Base-by-base conservation (phyloP, 2,113 vertebrate species). In the Calyptommatus sinebrachiatus region DNA sequence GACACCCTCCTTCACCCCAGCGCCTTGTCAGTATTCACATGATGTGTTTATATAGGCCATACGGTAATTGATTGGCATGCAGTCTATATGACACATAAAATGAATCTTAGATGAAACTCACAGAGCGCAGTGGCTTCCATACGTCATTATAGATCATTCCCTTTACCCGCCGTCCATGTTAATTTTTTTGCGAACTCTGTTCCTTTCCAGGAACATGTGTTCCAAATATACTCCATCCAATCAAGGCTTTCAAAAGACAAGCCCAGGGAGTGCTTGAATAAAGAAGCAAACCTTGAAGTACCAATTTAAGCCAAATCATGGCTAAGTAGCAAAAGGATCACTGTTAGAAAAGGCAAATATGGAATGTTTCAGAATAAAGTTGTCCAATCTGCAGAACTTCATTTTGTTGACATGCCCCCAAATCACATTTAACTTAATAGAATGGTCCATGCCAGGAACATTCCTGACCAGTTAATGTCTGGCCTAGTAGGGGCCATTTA, bases 1-100 rank as follows among this genome's bases (percentile, higher is more conserved):
- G 96, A 96, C 94, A 95, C 95, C 94, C 94, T 92, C 90, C 94
- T 96, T 96, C 95, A 96, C 95, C 95, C 94, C 94, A 77, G 86
- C 93, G 93, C 92, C 91, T 94, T 96, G 95, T 96, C 95, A 96
- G 91, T 94, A 92, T 91, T 83, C 50, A 76, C 89, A 90, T 95
- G 96, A 96, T 94, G 92, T 95, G 95, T 96, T 96, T 96, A 95
- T 95, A 93, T 91, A 95, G 94, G 88, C 92, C 91, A 57, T 84
- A 53, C 91, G 72, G 68, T 93, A 91, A 91, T 93, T 92, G 90
- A 90, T 93, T 84, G 92, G 92, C 93, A 89, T 92, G 92, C 92
- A 91, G 85, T 92, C 90, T 91, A 93, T 93, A 91, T 20, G 76
- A 91, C 91, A 88, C 92, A 93, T 94, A 92, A 93, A 94, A 94